phyloP scores from a whole-genome alignment of 1,140 invertebrate species.

The Phymastichus coffea region DNA sequence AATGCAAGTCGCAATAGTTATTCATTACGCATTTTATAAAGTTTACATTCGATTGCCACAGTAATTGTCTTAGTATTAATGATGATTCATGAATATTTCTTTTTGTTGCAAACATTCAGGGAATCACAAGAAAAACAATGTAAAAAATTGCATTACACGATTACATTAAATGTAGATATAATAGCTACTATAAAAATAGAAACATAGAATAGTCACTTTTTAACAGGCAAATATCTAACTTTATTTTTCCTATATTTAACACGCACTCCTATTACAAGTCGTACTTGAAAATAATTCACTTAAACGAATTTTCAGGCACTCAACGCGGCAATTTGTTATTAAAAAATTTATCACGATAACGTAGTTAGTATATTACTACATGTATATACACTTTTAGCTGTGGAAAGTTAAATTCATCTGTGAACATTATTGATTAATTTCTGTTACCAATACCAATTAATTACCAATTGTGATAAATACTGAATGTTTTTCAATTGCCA shows the following conservation, averaged over 20 bases:
- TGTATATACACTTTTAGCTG: conserved; percentile 11
- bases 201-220: conserved; percentile 50
- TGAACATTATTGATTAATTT: conserved; percentile 24
- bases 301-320: conserved; percentile 30
- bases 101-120: conserved; percentile 25
- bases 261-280: conserved; percentile 26
- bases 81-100: conserved; percentile 27
- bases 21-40: not conserved
- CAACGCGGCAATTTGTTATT: conserved; percentile 37
- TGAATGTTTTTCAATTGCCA: conserved; percentile 16
- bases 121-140: conserved; percentile 25
- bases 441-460: conserved; percentile 40
- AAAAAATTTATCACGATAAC: no score
- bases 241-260: conserved; percentile 35
- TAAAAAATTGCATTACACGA: conserved; percentile 35
- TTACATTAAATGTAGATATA: conserved; percentile 45
- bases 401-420: conserved; percentile 9
- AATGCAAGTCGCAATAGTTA: not conserved
- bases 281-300: conserved; percentile 10
- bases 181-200: conserved; percentile 48
- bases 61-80: conserved; percentile 7
- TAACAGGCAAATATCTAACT: conserved; percentile 49
- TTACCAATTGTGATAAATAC: conserved; percentile 41
- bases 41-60: conserved; percentile 18
- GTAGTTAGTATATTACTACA: conserved; percentile 24